Conservation (phyloP, 2,888 invertebrate genomes). For the Agrochola litura region DNA sequence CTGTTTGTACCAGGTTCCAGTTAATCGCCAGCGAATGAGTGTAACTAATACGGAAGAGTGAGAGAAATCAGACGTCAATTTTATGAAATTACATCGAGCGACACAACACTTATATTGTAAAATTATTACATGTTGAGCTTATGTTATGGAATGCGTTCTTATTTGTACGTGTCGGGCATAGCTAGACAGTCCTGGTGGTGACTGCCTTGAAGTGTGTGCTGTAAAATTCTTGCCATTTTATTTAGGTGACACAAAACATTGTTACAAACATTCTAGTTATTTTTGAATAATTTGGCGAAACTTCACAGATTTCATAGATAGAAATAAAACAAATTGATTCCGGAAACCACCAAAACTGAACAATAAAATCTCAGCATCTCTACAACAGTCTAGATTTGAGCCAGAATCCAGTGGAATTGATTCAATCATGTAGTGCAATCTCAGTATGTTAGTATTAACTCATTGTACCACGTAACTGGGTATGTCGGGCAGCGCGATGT, state of each 20-base stretch:
- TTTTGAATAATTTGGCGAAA: background rate
- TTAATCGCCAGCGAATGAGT: slow-evolving; percentile 59
- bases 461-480: slow-evolving; percentile 62
- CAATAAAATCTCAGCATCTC: background rate
- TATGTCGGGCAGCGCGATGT: slow-evolving; percentile 59
- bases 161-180: slow-evolving; percentile 4
- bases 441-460: slow-evolving; percentile 60
- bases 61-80: slow-evolving; percentile 64
- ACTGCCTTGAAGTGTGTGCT: background rate
- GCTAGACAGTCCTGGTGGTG: background rate
- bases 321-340: background rate
- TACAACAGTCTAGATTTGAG: no score
- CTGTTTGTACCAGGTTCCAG: slow-evolving; percentile 47
- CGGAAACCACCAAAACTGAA: background rate
- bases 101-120: slow-evolving; percentile 62
- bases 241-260: no score
- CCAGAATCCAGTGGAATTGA: background rate
- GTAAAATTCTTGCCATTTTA: background rate
- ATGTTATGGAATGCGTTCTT: slow-evolving; percentile 29
- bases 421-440: slow-evolving; percentile 40
- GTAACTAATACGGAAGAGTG: slow-evolving; percentile 67
- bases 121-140: slow-evolving; percentile 47
- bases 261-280: background rate
- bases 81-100: slow-evolving; percentile 64
- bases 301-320: background rate